Percentiles rank a stretch among this genome's conserved stretches.
Conservation (phyloP, 2,797 vertebrate genomes). For the Pygocentrus nattereri region DNA sequence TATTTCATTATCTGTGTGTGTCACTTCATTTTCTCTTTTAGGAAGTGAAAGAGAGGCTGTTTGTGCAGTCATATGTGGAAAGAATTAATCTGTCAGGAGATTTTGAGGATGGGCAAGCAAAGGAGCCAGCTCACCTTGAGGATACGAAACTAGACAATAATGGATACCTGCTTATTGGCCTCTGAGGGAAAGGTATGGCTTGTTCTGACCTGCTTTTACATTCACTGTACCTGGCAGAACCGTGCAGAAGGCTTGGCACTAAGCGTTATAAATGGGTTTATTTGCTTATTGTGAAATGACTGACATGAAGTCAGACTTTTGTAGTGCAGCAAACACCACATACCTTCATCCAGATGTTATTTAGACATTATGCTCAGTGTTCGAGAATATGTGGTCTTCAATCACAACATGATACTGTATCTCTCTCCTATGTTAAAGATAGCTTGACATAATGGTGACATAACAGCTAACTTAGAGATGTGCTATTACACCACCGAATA, state of each 20-base stretch:
- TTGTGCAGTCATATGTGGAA: neutral
- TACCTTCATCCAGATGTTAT: neutral
- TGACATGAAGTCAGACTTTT: neutral
- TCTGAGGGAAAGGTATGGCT: neutral
- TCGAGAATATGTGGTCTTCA: neutral
- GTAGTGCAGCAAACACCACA: neutral
- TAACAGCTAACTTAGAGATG: neutral
- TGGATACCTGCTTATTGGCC: conserved; percentile 62
- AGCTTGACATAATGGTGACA: conserved; percentile 21
- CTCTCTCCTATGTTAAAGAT: neutral
- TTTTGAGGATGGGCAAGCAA: conserved; percentile 63
- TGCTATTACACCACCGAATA: conserved; percentile 17
- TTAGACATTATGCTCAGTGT: neutral
- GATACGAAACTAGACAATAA: conserved; percentile 62
- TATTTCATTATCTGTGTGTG: conserved; percentile 31
- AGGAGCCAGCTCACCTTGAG: conserved; percentile 34
- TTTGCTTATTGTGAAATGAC: neutral
- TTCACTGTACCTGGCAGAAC: neutral
- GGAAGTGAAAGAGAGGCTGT: neutral
- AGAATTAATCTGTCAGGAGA: conserved; percentile 24
- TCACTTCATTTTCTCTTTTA: conserved; percentile 27
- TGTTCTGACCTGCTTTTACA: neutral
- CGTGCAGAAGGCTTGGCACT: neutral
- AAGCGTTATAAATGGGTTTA: neutral
- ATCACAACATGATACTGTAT: conserved; percentile 13